Evolutionary conservation across 1,140 invertebrate genomes (phyloP), one percentile per base, ranked within the genome.

Genomic region (Drosophila sucinea): DNA sequence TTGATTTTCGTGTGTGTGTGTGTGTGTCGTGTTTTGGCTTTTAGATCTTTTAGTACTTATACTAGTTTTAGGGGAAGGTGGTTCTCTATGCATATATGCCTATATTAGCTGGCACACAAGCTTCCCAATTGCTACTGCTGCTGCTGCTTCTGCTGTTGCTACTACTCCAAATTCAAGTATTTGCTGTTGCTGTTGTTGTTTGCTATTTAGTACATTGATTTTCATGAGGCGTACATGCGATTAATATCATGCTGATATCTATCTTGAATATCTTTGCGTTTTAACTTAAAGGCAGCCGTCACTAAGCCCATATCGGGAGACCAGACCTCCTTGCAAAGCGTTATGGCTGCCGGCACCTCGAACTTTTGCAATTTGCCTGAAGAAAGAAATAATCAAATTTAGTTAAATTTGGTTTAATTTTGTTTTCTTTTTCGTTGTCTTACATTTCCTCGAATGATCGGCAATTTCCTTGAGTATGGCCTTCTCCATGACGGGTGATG

Each of bases 261-360:
- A 67, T 98, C 96, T 92, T 99, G 97, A 66, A 99, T 98, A 83
- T 97, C 96, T 94, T 98, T 98, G 74, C 98, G 94, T 93, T 98
- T 98, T 74, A 99, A 94, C 93, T 99, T 99, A 92, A 99, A 98
- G 51, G 98, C 98, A 76, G 98, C 98, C 11, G 98, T 99, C 0
- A 97, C 97, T n/a, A 99, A 94, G 41, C 98, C 98, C 94, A 96
- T 97, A 91, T 98, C 98, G 0, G 98, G 98, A 0, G 97, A 97
- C 98, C 98, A 99, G 54, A 97, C 95, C 82, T 99, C 98, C 27
- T 95, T 93, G 81, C 96, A 96, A 23, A 99, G 93, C 91, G 96
- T 97, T 5, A 99, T 95, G 3, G 96, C 97, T n/a, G 95, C 95
- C 0, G 98, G 98, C 60, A 99, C 96, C 93, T 99, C 98, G 92